Base-by-base conservation (phyloP, 2,113 vertebrate species). In the Casuarius casuarius region DNA sequence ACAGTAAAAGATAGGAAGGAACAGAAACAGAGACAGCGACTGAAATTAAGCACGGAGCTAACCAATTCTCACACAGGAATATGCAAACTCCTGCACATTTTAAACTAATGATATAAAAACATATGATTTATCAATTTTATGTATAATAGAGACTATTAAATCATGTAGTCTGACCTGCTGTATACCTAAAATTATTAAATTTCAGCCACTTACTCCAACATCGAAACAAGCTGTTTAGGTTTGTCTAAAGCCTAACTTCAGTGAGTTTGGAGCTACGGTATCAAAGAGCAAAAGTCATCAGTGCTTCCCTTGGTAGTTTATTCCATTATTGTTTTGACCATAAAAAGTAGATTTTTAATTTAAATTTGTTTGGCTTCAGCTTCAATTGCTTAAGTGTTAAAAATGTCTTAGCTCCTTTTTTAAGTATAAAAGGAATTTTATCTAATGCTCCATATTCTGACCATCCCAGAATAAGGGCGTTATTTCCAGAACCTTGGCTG, bases 101-200 rank as follows among this genome's bases (percentile, higher is more conserved):
- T 8, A 35, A 48, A 23, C 49, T 13, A 15, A 10, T 18, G 33
- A 48, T n/a, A 56, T 12, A 49, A 54, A 70, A 48, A 62, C 3
- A 58, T 6, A 10, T 3, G 10, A 23, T 7, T 49, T 10, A 23
- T 10, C 15, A 85, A 25, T 3, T 25, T 4, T 61, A 29, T 20
- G 10, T 17, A 1, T 3, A 18, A 26, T 0, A 3, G 49, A 19
- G n/a, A 22, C n/a, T 31, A 8, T 3, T 48, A 28, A 22, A n/a
- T 44, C 21, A 2, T 0, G 29, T 8, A 22, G 38, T 2, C 67
- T 9, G 46, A 40, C 33, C 46, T 54, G 52, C 4, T 7, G 80
- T 44, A 14, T 1, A 21, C 6, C 5, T 15, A 13, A 2, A 4
- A 67, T 26, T 5, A 4, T 16, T 1, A 16, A n/a, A 46, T 28